Percentiles rank a stretch among this genome's conserved stretches.
Evolutionary conservation across 2,888 invertebrate genomes (phyloP).

Genomic region (Metellina segmentata): DNA sequence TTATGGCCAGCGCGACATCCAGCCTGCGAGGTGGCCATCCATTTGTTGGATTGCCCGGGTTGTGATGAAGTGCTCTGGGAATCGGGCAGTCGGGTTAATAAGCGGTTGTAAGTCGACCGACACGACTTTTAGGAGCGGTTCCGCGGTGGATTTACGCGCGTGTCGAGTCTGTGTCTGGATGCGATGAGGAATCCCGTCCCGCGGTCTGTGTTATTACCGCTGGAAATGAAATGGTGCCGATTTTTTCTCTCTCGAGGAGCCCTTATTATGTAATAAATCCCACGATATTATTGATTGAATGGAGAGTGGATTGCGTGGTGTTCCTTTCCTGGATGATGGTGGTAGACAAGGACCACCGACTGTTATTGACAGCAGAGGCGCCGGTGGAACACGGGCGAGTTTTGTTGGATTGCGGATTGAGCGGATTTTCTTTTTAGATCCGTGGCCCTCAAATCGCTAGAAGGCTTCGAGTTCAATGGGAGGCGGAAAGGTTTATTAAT

Average conservation of each 20-base stretch:
- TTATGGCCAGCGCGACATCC: slow-evolving; percentile 56
- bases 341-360: neutral
- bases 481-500: too few species aligned
- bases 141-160: slow-evolving; percentile 23
- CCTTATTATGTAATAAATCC: slow-evolving; percentile 42
- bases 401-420: neutral
- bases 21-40: slow-evolving; percentile 36
- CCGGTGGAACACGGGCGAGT: neutral
- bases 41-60: neutral
- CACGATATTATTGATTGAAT: neutral
- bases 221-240: slow-evolving; percentile 29
- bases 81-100: slow-evolving; percentile 31
- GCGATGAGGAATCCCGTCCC: slow-evolving; percentile 39
- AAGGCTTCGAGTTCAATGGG: too few species aligned
- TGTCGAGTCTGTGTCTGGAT: neutral
- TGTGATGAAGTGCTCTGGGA: slow-evolving; percentile 44
- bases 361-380: neutral
- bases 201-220: slow-evolving; percentile 15
- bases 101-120: slow-evolving; percentile 52
- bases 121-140: slow-evolving; percentile 48
- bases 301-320: neutral
- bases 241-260: too few species aligned
- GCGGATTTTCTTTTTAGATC: neutral
- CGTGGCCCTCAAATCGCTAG: neutral
- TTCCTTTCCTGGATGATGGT: neutral